These are phyloP conservation scores for Phaetusa simplex DNA, from an alignment of 2,113 vertebrate species.

Conservation along the genomic window DNA sequence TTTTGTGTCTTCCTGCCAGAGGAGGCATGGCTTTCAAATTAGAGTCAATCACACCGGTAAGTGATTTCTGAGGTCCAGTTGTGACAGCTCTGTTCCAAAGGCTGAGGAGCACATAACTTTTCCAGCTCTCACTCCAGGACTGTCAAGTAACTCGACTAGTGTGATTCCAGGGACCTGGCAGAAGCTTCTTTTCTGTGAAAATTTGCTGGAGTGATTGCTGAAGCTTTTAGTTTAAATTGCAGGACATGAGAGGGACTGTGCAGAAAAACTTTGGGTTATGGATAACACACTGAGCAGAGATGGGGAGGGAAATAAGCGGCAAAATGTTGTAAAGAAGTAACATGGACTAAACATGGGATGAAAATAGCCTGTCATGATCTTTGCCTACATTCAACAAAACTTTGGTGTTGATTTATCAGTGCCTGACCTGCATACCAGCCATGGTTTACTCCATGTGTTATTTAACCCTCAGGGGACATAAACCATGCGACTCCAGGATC, in stretches of 20 bases:
- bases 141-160: neutral
- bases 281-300: neutral
- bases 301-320: neutral
- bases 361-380: neutral
- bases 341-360: neutral
- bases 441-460: neutral
- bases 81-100: neutral
- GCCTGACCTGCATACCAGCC: neutral
- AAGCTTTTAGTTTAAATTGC: neutral
- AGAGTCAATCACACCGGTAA: neutral
- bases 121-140: conserved; percentile 1
- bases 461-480: neutral
- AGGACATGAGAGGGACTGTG: neutral
- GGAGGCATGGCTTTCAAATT: conserved; percentile 1
- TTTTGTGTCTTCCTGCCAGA: neutral
- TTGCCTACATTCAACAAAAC: neutral
- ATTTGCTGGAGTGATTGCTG: neutral
- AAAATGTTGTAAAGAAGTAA: neutral
- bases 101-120: neutral
- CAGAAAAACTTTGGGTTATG: neutral
- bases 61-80: neutral
- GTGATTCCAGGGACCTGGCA: neutral
- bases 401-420: neutral
- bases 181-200: neutral
- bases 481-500: neutral